A percentile compares a stretch with the other conserved stretches of the same genome.
Conservation (phyloP, 2,113 vertebrate species). For the Vicugna pacos region DNA sequence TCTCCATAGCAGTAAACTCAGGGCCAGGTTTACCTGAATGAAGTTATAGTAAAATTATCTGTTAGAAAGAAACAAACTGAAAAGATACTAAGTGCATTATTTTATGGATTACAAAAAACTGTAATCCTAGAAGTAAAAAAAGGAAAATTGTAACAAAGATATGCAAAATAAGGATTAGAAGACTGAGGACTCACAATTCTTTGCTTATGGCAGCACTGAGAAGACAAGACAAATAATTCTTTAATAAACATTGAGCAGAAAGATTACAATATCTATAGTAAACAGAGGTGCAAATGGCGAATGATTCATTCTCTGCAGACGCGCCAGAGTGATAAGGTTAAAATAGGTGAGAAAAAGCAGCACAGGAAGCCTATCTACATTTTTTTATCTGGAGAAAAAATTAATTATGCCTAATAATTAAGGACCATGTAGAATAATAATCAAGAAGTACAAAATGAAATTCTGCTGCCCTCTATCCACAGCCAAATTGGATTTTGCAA, state of each 20-base stretch:
- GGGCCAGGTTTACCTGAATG: neutral
- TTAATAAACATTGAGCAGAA: slow-evolving; percentile 28
- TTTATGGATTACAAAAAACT: neutral
- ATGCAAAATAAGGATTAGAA: neutral
- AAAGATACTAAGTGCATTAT: neutral
- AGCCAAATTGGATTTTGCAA: neutral
- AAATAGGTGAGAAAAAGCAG: neutral
- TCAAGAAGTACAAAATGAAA: neutral
- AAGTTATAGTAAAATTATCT: neutral
- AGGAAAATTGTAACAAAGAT: neutral
- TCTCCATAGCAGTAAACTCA: neutral
- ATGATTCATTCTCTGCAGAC: neutral
- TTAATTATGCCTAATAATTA: neutral
- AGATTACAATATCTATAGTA: neutral
- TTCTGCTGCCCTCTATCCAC: neutral
- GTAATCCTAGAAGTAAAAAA: neutral
- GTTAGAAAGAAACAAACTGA: neutral
- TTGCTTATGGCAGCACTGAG: neutral
- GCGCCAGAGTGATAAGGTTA: neutral
- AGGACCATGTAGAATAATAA: neutral
- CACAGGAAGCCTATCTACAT: neutral
- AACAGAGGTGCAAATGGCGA: neutral
- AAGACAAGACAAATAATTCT: neutral
- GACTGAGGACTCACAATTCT: neutral
- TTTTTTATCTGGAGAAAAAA: slow-evolving; percentile 38